phyloP scores from a whole-genome alignment of 2,797 vertebrate species.

The Champsocephalus esox region DNA sequence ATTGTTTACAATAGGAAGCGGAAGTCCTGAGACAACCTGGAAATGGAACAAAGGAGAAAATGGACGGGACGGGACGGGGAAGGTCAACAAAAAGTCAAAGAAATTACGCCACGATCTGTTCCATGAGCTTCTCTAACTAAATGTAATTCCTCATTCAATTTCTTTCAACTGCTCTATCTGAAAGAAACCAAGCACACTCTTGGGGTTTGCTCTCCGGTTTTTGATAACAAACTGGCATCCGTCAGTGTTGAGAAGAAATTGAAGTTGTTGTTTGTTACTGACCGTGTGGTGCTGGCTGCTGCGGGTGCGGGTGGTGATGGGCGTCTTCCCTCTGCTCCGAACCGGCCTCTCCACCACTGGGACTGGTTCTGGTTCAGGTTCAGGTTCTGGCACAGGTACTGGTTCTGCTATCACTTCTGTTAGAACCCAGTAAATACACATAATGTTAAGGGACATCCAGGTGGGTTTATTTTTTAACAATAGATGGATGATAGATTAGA shows the following conservation, averaged over 20 bases:
- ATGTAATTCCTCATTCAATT: too few species aligned
- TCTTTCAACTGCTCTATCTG: too few species aligned
- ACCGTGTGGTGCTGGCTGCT: constrained; percentile 89
- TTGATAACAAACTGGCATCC: too few species aligned
- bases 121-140: too few species aligned
- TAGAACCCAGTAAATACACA: not conserved
- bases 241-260: too few species aligned
- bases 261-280: constrained; percentile 39
- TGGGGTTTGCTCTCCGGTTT: too few species aligned
- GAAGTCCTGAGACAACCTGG: not conserved
- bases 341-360: constrained; percentile 90
- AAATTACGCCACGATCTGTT: not conserved
- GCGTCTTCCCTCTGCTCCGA: constrained; percentile 88
- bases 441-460: not conserved
- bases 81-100: not conserved
- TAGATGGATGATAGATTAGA: too few species aligned
- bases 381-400: constrained; percentile 82
- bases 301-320: constrained; percentile 85
- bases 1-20: not conserved
- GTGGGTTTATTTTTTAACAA: not conserved
- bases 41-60: too few species aligned
- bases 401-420: constrained; percentile 57
- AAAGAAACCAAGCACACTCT: too few species aligned
- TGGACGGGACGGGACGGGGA: too few species aligned
- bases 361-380: constrained; percentile 84